Conservation (phyloP, 2,113 vertebrate species). For the Campylomormyrus numenius region DNA sequence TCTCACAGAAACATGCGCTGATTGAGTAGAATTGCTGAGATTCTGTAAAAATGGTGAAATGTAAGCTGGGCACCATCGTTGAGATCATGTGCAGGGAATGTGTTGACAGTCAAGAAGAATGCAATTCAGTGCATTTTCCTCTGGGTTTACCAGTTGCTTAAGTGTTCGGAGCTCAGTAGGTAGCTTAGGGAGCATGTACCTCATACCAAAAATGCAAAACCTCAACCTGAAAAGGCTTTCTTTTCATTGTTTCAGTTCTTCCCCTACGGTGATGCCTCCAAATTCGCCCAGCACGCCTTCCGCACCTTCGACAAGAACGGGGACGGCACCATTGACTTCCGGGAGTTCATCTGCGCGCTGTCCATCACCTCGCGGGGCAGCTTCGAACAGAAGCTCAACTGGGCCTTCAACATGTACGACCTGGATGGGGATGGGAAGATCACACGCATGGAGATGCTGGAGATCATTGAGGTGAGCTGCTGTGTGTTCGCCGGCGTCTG, state of each 20-base stretch:
- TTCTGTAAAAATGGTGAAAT: neutral
- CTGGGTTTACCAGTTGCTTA: neutral
- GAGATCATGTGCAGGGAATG: neutral
- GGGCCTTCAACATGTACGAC: slow-evolving; percentile 98
- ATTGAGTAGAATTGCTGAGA: neutral
- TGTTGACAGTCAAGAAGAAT: neutral
- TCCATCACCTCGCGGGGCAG: slow-evolving; percentile 94
- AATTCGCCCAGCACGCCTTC: slow-evolving; percentile 95
- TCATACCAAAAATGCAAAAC: neutral
- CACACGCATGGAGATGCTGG: slow-evolving; percentile 92
- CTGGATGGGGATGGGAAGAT: slow-evolving; percentile 93
- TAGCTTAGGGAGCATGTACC: neutral
- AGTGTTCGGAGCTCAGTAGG: neutral
- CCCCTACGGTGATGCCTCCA: slow-evolving; percentile 91
- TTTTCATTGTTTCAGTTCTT: slow-evolving; percentile 70
- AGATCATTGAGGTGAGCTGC: slow-evolving; percentile 70
- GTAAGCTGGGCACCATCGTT: neutral
- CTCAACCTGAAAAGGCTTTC: neutral
- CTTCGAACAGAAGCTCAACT: slow-evolving; percentile 97
- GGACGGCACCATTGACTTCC: slow-evolving; percentile 94
- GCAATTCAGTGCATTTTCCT: neutral
- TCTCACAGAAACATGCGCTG: neutral
- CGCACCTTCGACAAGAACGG: slow-evolving; percentile 97
- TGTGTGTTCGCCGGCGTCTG: neutral
- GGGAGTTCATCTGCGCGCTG: slow-evolving; percentile 96